Evolutionary conservation across 2,888 invertebrate genomes (phyloP).

Genomic region (Eudasyphora cyanicolor): DNA sequence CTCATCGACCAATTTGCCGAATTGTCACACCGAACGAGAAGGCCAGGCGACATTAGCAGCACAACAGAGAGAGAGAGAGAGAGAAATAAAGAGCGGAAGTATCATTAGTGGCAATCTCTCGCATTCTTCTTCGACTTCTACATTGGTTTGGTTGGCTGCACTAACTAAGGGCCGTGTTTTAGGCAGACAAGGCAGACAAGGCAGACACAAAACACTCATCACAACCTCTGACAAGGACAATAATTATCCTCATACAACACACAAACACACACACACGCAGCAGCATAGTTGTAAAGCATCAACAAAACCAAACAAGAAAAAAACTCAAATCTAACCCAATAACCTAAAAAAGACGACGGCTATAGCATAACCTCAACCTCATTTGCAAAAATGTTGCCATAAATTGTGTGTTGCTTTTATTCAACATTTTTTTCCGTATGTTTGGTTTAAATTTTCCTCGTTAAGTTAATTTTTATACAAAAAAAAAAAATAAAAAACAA

Average conservation of each 20-base stretch:
- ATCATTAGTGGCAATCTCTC: constrained; percentile 45
- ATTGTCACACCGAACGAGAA: not conserved
- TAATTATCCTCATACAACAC: constrained; percentile 46
- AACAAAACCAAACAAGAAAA: constrained; percentile 20
- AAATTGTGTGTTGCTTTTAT: constrained; percentile 49
- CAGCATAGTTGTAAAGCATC: constrained; percentile 2
- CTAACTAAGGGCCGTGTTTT: constrained; percentile 31
- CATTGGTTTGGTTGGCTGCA: not conserved
- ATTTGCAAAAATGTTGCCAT: constrained; percentile 66
- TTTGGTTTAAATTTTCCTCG: constrained; percentile 46
- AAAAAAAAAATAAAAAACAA: not conserved
- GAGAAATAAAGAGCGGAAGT: constrained; percentile 25
- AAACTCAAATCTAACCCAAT: constrained; percentile 48
- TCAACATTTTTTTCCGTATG: constrained; percentile 46
- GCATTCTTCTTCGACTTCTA: constrained; percentile 30
- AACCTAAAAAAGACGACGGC: constrained; percentile 46
- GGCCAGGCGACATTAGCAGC: not conserved
- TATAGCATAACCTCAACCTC: constrained; percentile 34
- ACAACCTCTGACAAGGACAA: constrained; percentile 64
- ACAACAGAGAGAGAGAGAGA: constrained; percentile 42
- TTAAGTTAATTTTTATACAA: constrained; percentile 24
- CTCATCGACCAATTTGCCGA: constrained; percentile 18
- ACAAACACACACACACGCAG: no score
- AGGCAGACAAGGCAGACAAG: no score
- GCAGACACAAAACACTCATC: not conserved